These are phyloP conservation scores for Acanthosepion lycidas DNA, from an alignment of 2,888 invertebrate genomes.

Conservation along the genomic window DNA sequence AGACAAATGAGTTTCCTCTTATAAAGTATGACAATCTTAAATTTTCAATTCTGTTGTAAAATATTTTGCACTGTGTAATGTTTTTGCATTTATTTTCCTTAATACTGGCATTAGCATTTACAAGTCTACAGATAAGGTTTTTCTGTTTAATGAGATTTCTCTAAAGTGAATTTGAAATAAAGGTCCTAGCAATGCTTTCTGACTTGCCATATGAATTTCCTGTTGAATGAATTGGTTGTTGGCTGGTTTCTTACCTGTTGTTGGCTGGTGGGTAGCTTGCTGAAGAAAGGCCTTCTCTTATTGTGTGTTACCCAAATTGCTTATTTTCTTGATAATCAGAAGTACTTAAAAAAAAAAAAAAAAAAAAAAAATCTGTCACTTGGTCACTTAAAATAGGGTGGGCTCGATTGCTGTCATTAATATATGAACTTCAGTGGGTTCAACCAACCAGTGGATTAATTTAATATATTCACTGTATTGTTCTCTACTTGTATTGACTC, in stretches of 20 bases:
- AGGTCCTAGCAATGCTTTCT: background rate
- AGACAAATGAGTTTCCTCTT: no score
- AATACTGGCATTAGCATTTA: background rate
- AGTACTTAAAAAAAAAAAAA: background rate
- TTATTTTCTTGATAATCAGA: background rate
- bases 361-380: background rate
- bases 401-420: background rate
- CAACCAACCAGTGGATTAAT: background rate
- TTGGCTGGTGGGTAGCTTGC: background rate
- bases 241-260: background rate
- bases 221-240: background rate
- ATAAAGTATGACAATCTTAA: no score
- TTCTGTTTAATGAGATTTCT: background rate
- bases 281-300: background rate
- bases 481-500: background rate
- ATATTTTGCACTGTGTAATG: no score
- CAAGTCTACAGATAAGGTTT: background rate
- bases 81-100: background rate
- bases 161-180: background rate
- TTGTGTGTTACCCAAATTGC: background rate
- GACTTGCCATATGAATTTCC: background rate
- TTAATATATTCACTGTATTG: background rate
- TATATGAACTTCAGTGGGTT: background rate
- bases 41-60: no score
- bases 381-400: background rate